Conservation (phyloP, 2,113 vertebrate species). For the Vulpes lagopus region DNA sequence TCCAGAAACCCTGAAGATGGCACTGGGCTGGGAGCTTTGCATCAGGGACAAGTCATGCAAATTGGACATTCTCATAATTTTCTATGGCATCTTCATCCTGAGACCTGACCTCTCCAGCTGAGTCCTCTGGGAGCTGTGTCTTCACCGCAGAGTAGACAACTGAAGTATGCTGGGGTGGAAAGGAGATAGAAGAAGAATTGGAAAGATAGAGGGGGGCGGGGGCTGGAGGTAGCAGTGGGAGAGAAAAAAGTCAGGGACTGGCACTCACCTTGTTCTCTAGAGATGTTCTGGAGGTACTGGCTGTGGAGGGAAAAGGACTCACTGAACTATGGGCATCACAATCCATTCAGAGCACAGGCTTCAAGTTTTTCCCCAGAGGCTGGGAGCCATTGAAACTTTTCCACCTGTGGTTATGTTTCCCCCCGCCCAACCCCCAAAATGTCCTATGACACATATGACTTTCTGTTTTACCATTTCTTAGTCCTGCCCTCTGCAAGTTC, state of each 20-base stretch:
- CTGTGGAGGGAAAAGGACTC: neutral
- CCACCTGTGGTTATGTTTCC: neutral
- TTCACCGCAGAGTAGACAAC: constrained; percentile 59
- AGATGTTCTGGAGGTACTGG: neutral
- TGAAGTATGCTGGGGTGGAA: neutral
- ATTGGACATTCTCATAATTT: neutral
- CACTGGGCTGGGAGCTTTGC: neutral
- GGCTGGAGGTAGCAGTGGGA: too few relatives aligned
- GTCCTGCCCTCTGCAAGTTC: neutral
- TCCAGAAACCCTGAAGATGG: too few relatives aligned
- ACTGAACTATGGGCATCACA: neutral
- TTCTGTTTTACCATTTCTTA: constrained; percentile 26
- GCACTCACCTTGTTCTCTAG: constrained; percentile 23
- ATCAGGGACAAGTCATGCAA: neutral
- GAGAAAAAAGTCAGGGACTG: neutral
- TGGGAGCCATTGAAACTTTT: neutral
- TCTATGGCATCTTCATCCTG: neutral
- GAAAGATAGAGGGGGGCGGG: neutral
- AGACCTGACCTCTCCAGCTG: neutral
- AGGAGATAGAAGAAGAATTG: neutral
- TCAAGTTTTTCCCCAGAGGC: neutral
- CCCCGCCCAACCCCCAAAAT: neutral
- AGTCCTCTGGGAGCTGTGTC: neutral
- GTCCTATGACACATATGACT: neutral
- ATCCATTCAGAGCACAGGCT: neutral